These are phyloP conservation scores for Leucoptera coffeella DNA, from an alignment of 2,888 invertebrate genomes.

Conservation along the genomic window DNA sequence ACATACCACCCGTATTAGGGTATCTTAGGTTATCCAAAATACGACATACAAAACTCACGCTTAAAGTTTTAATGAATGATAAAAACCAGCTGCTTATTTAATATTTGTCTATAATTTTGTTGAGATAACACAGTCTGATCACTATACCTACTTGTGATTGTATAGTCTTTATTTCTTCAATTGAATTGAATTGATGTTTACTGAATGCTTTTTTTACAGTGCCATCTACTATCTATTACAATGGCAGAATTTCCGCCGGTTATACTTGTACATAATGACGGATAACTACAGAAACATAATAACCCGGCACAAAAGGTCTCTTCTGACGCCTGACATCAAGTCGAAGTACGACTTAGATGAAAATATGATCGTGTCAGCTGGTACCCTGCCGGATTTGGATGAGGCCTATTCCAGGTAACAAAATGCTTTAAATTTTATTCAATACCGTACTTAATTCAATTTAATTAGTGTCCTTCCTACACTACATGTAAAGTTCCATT, in stretches of 20 bases:
- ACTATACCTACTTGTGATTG: too few species aligned
- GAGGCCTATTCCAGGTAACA: conserved; percentile 76
- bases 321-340: conserved; percentile 70
- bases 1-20: too few species aligned
- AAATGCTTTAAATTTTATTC: too few species aligned
- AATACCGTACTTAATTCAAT: too few species aligned
- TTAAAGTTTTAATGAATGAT: too few species aligned
- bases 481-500: neutral
- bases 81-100: too few species aligned
- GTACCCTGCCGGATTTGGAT: conserved; percentile 82
- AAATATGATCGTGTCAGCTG: conserved; percentile 77
- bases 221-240: conserved; percentile 74
- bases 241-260: conserved; percentile 85
- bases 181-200: too few species aligned
- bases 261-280: conserved; percentile 89
- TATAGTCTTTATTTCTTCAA: too few species aligned
- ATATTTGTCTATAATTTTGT: too few species aligned
- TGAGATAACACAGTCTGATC: too few species aligned
- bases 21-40: too few species aligned
- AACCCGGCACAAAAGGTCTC: conserved; percentile 70
- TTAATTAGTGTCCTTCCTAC: neutral
- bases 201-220: conserved; percentile 47
- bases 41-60: too few species aligned
- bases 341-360: conserved; percentile 65
- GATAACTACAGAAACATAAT: conserved; percentile 86